Conservation (phyloP, 2,797 vertebrate genomes). For the Schizopygopsis pylzovi region DNA sequence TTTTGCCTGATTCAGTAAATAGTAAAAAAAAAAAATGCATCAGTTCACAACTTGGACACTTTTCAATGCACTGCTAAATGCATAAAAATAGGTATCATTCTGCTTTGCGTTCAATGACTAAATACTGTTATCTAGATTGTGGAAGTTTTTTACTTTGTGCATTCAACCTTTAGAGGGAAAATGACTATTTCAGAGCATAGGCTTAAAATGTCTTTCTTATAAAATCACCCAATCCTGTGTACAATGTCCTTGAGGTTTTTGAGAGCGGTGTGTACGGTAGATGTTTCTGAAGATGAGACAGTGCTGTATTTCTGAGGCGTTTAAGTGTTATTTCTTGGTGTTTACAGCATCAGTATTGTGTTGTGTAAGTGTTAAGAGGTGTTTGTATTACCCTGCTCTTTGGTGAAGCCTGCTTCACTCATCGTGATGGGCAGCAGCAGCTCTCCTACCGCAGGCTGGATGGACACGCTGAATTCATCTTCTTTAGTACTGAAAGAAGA, state of each 20-base stretch:
- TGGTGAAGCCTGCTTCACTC: constrained; percentile 90
- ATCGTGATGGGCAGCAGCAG: constrained; percentile 88
- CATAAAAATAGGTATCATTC: not conserved
- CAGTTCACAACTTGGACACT: not conserved
- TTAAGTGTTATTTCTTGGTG: not conserved
- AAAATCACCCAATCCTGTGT: not conserved
- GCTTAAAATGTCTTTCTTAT: not conserved
- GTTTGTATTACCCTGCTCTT: constrained; percentile 86
- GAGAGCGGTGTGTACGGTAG: not conserved
- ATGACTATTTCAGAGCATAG: not conserved
- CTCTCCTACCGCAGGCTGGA: constrained; percentile 92
- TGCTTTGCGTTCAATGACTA: not conserved
- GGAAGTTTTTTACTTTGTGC: not conserved
- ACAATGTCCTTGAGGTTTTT: not conserved
- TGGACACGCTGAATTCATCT: constrained; percentile 87
- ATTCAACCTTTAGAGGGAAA: not conserved
- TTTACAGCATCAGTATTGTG: not conserved
- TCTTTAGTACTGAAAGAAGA: constrained; percentile 84
- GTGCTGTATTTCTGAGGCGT: not conserved
- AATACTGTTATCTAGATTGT: not conserved
- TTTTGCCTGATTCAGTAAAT: not conserved
- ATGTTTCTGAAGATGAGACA: not conserved
- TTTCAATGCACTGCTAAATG: not conserved
- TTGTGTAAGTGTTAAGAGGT: constrained; percentile 17
- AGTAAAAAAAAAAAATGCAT: no score